Evolutionary conservation across 1,140 invertebrate species (phyloP).

Genomic region (Procambarus clarkii): DNA sequence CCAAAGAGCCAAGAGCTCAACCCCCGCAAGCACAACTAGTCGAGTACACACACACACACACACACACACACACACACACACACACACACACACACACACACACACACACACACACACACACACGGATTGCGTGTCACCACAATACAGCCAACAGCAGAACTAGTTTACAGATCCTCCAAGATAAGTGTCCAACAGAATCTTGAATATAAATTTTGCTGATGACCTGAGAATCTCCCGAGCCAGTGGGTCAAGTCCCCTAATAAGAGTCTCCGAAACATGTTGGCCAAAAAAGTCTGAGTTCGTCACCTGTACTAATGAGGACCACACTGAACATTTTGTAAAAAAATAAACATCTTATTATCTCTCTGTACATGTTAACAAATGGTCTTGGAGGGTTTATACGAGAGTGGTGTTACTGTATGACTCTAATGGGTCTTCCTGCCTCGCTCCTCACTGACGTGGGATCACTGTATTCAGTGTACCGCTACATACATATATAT

Average conservation of each 20-base stretch:
- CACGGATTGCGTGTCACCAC: no score
- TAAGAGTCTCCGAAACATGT: background rate
- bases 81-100: no score
- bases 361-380: background rate
- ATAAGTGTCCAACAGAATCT: background rate
- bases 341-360: background rate
- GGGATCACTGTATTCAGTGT: no score
- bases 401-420: background rate
- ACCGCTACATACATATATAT: no score
- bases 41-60: no score
- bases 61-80: no score
- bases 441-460: no score
- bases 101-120: no score
- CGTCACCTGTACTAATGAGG: background rate
- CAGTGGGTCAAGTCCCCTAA: background rate
- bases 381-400: background rate
- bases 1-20: no score
- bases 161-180: background rate
- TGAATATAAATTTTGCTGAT: background rate
- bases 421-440: background rate
- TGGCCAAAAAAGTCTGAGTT: no score
- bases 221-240: background rate
- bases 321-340: background rate
- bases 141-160: background rate
- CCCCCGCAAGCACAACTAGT: no score